These are phyloP conservation scores for Ictalurus punctatus DNA, from an alignment of 2,113 vertebrate genomes.

Conservation along the genomic window DNA sequence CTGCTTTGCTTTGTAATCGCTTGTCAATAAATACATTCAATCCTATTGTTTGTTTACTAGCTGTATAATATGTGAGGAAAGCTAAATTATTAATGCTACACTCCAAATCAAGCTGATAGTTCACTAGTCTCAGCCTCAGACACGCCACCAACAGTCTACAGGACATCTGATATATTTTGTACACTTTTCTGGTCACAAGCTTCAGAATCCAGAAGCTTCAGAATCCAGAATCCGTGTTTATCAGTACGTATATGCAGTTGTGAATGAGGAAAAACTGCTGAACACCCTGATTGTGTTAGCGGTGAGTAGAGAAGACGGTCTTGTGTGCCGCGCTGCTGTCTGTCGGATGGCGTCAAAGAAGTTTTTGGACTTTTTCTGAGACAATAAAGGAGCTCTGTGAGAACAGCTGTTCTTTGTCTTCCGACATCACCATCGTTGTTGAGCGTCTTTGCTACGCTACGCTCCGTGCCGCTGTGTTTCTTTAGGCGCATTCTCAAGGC, in stretches of 20 bases:
- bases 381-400: background rate
- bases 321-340: no score
- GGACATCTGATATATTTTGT: background rate
- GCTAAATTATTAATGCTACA: no score
- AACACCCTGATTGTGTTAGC: background rate
- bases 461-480: background rate
- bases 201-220: background rate
- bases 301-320: no score
- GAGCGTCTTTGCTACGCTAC: background rate
- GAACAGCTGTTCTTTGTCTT: background rate
- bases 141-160: background rate
- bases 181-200: background rate
- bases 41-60: no score
- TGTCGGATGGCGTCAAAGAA: background rate
- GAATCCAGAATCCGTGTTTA: background rate
- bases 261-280: no score
- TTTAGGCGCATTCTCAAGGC: background rate
- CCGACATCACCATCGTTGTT: background rate
- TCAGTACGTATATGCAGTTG: no score
- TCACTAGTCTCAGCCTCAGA: background rate
- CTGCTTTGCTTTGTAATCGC: no score
- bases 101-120: background rate
- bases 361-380: background rate
- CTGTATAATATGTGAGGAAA: no score
- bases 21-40: no score